phyloP scores from a whole-genome alignment of 2,113 vertebrate species.

The Psammodynastes pulverulentus region DNA sequence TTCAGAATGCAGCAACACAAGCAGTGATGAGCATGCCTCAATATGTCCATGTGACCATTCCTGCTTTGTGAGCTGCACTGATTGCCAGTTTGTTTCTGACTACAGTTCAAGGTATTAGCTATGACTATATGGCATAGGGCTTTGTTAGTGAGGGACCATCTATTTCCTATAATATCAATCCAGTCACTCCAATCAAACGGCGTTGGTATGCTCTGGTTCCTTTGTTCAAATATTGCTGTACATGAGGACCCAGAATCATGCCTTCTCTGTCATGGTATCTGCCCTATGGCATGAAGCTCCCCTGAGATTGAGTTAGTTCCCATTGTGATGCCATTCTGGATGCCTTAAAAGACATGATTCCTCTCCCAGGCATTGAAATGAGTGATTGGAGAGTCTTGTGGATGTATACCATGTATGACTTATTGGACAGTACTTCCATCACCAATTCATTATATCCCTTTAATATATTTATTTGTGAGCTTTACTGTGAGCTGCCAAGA shows the following conservation, averaged over 20 bases:
- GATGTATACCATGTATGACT: neutral
- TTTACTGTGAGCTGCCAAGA: neutral
- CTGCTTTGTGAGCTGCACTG: neutral
- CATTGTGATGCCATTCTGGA: neutral
- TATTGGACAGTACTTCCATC: neutral
- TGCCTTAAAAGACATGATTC: neutral
- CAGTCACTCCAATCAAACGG: neutral
- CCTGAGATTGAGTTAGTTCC: neutral
- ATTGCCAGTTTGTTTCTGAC: neutral
- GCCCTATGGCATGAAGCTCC: neutral
- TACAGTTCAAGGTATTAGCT: neutral
- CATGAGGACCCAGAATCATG: neutral
- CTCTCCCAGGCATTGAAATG: neutral
- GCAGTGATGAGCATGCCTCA: neutral
- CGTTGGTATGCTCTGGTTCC: neutral
- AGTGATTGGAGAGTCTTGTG: neutral
- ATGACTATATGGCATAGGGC: neutral
- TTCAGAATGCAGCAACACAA: neutral
- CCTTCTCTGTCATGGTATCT: neutral
- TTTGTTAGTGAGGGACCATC: neutral
- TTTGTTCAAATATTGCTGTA: neutral
- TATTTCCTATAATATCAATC: neutral
- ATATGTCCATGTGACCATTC: neutral
- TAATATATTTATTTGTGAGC: neutral
- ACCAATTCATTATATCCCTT: neutral